A percentile compares a stretch with the other conserved stretches of the same genome.
phyloP scores from a whole-genome alignment of 2,797 vertebrate species.

The Thripadectes ignobilis region DNA sequence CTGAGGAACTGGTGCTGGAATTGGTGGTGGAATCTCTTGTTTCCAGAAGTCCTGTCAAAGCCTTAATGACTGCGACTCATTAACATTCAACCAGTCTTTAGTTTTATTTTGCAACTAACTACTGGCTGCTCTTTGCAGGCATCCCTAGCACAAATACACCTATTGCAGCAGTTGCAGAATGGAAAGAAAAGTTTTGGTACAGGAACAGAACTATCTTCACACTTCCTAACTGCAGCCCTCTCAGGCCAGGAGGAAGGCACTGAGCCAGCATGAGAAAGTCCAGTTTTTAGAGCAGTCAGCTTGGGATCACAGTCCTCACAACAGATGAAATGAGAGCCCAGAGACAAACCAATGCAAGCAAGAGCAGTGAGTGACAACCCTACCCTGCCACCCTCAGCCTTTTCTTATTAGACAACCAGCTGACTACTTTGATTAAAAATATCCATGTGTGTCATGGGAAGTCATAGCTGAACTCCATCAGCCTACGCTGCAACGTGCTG shows the following conservation, averaged over 20 bases:
- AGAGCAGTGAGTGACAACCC: background rate
- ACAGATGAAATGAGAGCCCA: background rate
- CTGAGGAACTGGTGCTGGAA: background rate
- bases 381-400: background rate
- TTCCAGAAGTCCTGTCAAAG: background rate
- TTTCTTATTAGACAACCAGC: constrained; percentile 6
- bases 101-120: background rate
- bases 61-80: background rate
- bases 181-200: background rate
- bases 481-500: background rate
- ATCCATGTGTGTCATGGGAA: background rate
- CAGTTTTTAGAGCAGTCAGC: background rate
- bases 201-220: background rate
- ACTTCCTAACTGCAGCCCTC: background rate
- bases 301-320: background rate
- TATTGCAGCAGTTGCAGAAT: background rate
- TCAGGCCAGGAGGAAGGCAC: background rate
- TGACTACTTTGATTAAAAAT: constrained; percentile 52
- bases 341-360: background rate
- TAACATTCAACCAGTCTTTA: background rate
- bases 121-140: background rate
- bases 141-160: background rate
- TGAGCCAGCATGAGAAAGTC: background rate
- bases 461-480: constrained; percentile 22
- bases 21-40: background rate